Percentiles rank a stretch among this genome's conserved stretches.
Evolutionary conservation across 2,888 invertebrate genomes (phyloP).

Genomic region (Caenorhabditis sp.): DNA sequence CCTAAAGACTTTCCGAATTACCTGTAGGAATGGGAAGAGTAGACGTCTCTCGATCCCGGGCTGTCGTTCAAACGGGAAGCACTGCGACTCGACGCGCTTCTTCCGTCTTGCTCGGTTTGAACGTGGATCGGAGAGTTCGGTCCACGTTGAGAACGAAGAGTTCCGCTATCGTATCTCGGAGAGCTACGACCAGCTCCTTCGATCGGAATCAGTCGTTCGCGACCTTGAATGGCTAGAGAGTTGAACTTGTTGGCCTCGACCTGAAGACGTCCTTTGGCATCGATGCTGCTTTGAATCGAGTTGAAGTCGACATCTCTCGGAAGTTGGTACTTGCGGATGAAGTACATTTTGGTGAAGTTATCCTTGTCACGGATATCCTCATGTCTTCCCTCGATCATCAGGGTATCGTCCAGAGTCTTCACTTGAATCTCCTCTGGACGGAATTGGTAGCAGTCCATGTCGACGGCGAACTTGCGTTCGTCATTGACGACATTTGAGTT

Average conservation of each 20-base stretch:
- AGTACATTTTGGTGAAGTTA: constrained; percentile 78
- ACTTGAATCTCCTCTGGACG: constrained; percentile 78
- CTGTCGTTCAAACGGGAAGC: constrained; percentile 52
- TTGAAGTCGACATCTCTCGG: constrained; percentile 76
- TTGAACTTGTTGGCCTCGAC: constrained; percentile 76
- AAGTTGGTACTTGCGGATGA: constrained; percentile 77
- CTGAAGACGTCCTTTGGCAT: constrained; percentile 73
- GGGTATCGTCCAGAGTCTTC: constrained; percentile 77
- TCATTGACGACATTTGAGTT: constrained; percentile 74
- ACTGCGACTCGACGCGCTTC: constrained; percentile 52
- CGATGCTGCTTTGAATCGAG: constrained; percentile 72
- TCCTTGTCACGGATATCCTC: constrained; percentile 76
- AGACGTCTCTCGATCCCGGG: constrained; percentile 61
- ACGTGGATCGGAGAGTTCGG: constrained; percentile 66
- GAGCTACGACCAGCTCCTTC: constrained; percentile 67
- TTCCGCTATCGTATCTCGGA: constrained; percentile 39
- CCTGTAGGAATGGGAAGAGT: constrained; percentile 65
- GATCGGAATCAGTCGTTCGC: constrained; percentile 76
- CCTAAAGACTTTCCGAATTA: neutral
- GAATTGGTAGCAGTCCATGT: constrained; percentile 78
- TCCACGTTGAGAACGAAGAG: constrained; percentile 53
- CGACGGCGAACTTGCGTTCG: constrained; percentile 74
- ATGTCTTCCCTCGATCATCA: constrained; percentile 77
- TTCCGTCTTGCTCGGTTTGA: constrained; percentile 62
- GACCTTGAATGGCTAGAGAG: constrained; percentile 66